Conservation (phyloP, 2,888 invertebrate species). For the Timandra comae region DNA sequence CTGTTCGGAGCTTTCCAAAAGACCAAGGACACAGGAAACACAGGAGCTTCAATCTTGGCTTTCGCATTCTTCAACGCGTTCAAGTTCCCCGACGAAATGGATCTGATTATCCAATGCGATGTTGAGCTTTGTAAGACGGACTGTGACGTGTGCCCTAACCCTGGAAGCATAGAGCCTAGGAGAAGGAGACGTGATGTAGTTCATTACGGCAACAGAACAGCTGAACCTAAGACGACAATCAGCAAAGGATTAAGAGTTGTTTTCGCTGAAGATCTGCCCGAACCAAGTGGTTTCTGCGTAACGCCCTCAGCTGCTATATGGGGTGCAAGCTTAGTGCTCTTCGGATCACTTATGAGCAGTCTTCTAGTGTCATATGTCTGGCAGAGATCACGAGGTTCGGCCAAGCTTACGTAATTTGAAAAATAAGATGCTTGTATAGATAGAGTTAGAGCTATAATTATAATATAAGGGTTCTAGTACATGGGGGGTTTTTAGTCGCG, state of each 20-base stretch:
- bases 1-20: slow-evolving; percentile 89
- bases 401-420: slow-evolving; percentile 52
- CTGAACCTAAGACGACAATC: slow-evolving; percentile 78
- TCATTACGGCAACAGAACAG: slow-evolving; percentile 64
- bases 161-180: slow-evolving; percentile 76
- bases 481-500: too few species aligned
- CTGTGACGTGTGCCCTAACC: slow-evolving; percentile 83
- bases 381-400: slow-evolving; percentile 52
- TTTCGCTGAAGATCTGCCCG: slow-evolving; percentile 80
- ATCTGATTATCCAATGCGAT: slow-evolving; percentile 87
- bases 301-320: slow-evolving; percentile 79
- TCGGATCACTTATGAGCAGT: slow-evolving; percentile 76
- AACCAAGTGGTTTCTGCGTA: slow-evolving; percentile 75
- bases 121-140: slow-evolving; percentile 88
- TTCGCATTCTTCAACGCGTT: slow-evolving; percentile 88
- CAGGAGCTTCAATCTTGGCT: slow-evolving; percentile 84
- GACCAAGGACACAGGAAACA: slow-evolving; percentile 83
- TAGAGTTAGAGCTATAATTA: too few species aligned
- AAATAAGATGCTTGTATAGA: too few species aligned
- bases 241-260: slow-evolving; percentile 81
- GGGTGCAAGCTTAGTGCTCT: slow-evolving; percentile 77
- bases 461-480: too few species aligned
- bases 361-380: slow-evolving; percentile 57
- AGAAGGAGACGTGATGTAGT: slow-evolving; percentile 63
- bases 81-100: slow-evolving; percentile 91